These are phyloP conservation scores for Cirrhinus mrigala DNA, from an alignment of 2,797 vertebrate species.

Conservation along the genomic window DNA sequence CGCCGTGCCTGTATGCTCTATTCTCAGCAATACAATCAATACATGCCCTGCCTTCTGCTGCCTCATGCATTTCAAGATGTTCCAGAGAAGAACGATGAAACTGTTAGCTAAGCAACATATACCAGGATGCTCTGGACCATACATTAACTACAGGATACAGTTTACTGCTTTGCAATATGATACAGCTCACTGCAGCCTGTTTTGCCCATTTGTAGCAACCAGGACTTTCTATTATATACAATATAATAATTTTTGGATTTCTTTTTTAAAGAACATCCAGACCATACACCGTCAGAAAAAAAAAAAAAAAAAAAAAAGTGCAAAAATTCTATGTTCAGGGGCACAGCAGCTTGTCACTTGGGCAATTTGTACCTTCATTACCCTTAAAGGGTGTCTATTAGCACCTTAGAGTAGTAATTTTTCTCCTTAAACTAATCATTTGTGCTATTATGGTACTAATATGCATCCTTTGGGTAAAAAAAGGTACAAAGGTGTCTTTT, in stretches of 20 bases:
- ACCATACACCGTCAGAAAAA: background rate
- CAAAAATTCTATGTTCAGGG: background rate
- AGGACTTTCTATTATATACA: background rate
- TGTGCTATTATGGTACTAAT: background rate
- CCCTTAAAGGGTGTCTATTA: background rate
- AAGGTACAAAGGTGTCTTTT: background rate
- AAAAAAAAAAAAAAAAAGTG: no score
- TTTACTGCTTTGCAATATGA: background rate
- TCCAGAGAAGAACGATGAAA: slow-evolving; percentile 46
- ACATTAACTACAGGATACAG: background rate
- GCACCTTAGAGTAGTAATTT: background rate
- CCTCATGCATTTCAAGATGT: slow-evolving; percentile 52
- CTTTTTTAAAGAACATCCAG: background rate
- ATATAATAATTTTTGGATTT: background rate
- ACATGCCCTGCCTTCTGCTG: slow-evolving; percentile 35
- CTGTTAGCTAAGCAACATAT: slow-evolving; percentile 16
- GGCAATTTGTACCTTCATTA: background rate
- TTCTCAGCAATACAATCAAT: slow-evolving; percentile 50
- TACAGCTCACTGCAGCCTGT: background rate
- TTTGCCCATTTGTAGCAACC: background rate
- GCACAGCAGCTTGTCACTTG: background rate
- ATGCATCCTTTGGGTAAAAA: background rate
- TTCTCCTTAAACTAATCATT: no score
- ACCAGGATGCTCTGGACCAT: background rate
- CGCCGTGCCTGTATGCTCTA: slow-evolving; percentile 22